Base-by-base conservation (phyloP, 2,888 invertebrate species). In the Cinara cedri region DNA sequence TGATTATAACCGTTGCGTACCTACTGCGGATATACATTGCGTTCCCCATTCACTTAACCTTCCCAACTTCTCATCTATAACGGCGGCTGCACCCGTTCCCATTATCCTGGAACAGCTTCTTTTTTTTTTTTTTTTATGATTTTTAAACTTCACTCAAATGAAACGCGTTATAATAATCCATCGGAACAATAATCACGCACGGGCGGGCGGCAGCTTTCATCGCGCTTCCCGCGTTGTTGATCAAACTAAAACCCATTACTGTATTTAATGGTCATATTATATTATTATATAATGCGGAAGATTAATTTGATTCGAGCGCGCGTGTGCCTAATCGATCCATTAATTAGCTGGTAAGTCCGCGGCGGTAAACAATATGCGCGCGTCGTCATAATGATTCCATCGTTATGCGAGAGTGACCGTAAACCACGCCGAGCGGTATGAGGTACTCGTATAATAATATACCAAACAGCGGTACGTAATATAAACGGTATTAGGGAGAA, bases 321-420 rank as follows among this genome's bases (percentile, higher is more conserved):
- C 16, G n/a, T 11, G 26, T 26, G 68, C 26, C n/a, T 26, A 51
- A 68, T 68, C 26, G 49, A 51, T 68, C 51, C 26, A 68, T 51
- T 51, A 51, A 68, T 68, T 51, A 51, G 26, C 8, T n/a, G n/a
- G n/a, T n/a, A n/a, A n/a, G n/a, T n/a, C n/a, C 11, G 14, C 26
- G 26, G 3, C 34, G 34, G 6, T 34, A 34, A 4, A 34, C 6
- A n/a, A 34, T 6, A 34, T 4, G 26, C 51, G n/a, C 21, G 26
- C 26, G n/a, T 11, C 26, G n/a, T 11, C n/a, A 6, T 34, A 49
- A 26, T 51, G 26, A 26, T 68, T 68, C 26, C 26, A 51, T 26
- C 26, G n/a, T 68, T 51, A 21, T 1, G 6, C 34, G 34, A 34
- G 34, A 4, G 34, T 6, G 34, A 6, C 34, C 34, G 6, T 34